These are phyloP conservation scores for Phyllotreta cruciferae DNA, from an alignment of 2,888 invertebrate genomes.

Conservation along the genomic window DNA sequence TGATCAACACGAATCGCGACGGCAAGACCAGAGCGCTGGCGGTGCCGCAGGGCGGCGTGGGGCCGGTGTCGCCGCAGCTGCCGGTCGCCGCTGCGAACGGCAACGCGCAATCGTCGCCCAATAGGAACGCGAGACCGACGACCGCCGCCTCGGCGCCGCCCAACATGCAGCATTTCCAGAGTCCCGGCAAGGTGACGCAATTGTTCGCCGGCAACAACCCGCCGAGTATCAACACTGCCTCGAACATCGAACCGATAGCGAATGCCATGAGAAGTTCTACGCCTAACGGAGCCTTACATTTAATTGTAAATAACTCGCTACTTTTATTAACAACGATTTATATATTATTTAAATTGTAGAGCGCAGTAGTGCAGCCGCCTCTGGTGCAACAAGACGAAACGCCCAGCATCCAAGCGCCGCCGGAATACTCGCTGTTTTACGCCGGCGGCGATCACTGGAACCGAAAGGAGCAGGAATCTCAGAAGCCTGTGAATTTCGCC, in stretches of 20 bases:
- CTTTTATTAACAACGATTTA: slow-evolving; percentile 5
- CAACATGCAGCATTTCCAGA: slow-evolving; percentile 56
- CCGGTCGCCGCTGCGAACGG: slow-evolving; percentile 35
- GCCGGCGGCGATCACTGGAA: slow-evolving; percentile 72
- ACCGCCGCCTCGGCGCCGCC: slow-evolving; percentile 59
- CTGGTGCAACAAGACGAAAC: slow-evolving; percentile 32
- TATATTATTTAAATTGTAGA: slow-evolving; percentile 8
- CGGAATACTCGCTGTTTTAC: slow-evolving; percentile 89
- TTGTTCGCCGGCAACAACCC: slow-evolving; percentile 17
- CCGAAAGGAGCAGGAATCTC: slow-evolving; percentile 62
- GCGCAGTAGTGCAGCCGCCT: slow-evolving; percentile 3
- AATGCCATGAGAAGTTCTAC: slow-evolving; percentile 40
- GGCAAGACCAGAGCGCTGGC: slow-evolving; percentile 19
- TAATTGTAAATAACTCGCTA: slow-evolving; percentile 12
- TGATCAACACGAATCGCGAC: slow-evolving; percentile 40
- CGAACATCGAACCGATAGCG: slow-evolving; percentile 28
- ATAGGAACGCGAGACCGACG: slow-evolving; percentile 51
- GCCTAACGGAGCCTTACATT: slow-evolving; percentile 35
- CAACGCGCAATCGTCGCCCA: slow-evolving; percentile 52
- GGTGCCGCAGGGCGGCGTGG: slow-evolving; percentile 39
- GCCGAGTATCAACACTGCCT: slow-evolving; percentile 14
- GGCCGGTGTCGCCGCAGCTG: slow-evolving; percentile 53
- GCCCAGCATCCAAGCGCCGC: slow-evolving; percentile 60
- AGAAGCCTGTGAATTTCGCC: slow-evolving; percentile 74
- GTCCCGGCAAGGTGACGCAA: slow-evolving; percentile 32